phyloP scores from a whole-genome alignment of 2,797 vertebrate species.

The Lateolabrax maculatus region DNA sequence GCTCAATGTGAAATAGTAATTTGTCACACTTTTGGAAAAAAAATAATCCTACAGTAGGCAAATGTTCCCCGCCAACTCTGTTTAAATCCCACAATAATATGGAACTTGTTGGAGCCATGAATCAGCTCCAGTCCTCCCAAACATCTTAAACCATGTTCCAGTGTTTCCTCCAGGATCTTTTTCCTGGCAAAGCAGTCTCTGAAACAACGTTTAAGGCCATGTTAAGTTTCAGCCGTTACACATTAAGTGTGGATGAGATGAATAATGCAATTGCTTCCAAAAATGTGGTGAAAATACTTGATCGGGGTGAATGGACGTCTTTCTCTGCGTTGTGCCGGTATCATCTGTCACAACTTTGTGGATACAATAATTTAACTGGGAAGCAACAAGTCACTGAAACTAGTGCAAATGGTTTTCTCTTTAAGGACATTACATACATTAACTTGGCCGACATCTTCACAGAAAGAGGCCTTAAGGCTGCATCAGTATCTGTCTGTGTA shows the following conservation, averaged over 20 bases:
- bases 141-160: slow-evolving; percentile 66
- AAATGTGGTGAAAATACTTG: slow-evolving; percentile 68
- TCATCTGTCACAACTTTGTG: slow-evolving; percentile 50
- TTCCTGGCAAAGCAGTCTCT: slow-evolving; percentile 64
- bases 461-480: neutral
- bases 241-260: slow-evolving; percentile 69
- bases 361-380: neutral
- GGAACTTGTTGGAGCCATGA: slow-evolving; percentile 62
- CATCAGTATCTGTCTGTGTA: too few species aligned
- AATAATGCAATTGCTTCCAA: slow-evolving; percentile 65
- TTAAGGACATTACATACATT: neutral
- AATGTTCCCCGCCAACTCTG: slow-evolving; percentile 35
- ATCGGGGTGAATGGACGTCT: slow-evolving; percentile 57
- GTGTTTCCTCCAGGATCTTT: slow-evolving; percentile 63
- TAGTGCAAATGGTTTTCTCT: neutral
- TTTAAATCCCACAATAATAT: slow-evolving; percentile 67
- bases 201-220: slow-evolving; percentile 58
- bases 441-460: neutral
- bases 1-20: slow-evolving; percentile 46
- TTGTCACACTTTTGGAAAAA: slow-evolving; percentile 55
- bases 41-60: slow-evolving; percentile 45
- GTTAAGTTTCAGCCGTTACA: slow-evolving; percentile 73
- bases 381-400: slow-evolving; percentile 7
- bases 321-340: slow-evolving; percentile 2
- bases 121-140: slow-evolving; percentile 64